phyloP scores from a whole-genome alignment of 2,113 vertebrate genomes.

The Prionailurus bengalensis region DNA sequence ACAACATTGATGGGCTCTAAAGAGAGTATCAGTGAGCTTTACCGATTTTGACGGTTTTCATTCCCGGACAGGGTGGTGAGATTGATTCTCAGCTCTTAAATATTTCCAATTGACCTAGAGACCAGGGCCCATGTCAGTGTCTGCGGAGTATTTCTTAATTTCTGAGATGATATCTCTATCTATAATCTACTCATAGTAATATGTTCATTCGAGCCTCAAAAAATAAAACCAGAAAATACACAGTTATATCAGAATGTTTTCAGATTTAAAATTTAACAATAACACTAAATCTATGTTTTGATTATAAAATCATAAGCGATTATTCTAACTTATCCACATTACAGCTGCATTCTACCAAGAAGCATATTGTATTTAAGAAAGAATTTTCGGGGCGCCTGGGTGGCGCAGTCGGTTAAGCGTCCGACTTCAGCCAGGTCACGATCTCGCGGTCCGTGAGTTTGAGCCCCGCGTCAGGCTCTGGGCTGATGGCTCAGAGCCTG shows the following conservation, averaged over 20 bases:
- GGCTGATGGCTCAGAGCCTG: too few relatives aligned
- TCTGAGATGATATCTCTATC: background rate
- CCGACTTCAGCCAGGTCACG: too few relatives aligned
- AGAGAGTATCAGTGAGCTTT: background rate
- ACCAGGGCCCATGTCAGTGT: background rate
- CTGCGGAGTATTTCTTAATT: background rate
- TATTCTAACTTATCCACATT: background rate
- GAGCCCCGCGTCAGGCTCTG: too few relatives aligned
- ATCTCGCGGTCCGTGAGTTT: too few relatives aligned
- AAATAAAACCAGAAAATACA: background rate
- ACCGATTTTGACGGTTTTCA: background rate
- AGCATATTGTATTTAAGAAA: background rate
- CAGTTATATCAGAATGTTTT: background rate
- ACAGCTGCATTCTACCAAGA: background rate
- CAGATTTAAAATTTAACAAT: constrained; percentile 20
- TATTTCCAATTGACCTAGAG: background rate
- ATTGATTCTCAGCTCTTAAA: background rate
- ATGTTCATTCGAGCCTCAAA: background rate
- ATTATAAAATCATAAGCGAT: background rate
- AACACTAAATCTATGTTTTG: background rate
- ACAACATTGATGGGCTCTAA: background rate
- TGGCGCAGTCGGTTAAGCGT: too few relatives aligned
- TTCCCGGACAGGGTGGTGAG: background rate
- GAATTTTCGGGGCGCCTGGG: background rate
- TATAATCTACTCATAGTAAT: background rate